These are phyloP conservation scores for Oxygymnocypris stewartii DNA, from an alignment of 2,113 vertebrate species.

Conservation along the genomic window DNA sequence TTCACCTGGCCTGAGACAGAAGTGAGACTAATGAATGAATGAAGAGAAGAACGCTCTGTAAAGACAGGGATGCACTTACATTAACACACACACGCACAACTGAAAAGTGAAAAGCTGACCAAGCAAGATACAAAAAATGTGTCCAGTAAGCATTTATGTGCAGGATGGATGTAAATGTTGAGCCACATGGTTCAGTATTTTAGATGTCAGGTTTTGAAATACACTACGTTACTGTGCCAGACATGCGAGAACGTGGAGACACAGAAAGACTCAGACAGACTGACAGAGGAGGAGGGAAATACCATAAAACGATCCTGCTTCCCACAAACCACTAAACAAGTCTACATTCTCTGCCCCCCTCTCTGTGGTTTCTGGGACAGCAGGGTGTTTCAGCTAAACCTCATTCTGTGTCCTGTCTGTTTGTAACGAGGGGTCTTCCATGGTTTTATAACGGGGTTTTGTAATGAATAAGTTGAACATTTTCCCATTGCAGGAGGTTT, in stretches of 20 bases:
- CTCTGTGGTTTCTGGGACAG: conserved; percentile 60
- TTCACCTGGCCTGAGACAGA: conserved; percentile 7
- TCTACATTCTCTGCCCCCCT: conserved; percentile 47
- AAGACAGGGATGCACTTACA: background rate
- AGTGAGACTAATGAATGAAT: background rate
- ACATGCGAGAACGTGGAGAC: background rate
- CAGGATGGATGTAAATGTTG: background rate
- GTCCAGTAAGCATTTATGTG: background rate
- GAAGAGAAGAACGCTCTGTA: background rate
- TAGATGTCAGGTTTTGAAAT: background rate
- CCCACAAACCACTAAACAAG: conserved; percentile 50
- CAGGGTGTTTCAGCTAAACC: background rate
- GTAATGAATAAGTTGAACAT: background rate
- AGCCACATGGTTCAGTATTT: background rate
- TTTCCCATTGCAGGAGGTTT: background rate
- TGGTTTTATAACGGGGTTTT: background rate
- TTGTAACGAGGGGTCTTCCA: background rate
- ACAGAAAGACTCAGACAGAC: background rate
- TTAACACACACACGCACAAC: background rate
- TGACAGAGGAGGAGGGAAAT: background rate
- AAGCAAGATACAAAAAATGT: background rate
- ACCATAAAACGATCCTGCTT: conserved; percentile 26
- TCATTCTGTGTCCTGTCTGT: background rate
- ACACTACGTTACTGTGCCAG: background rate
- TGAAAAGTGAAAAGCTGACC: background rate